Percentiles rank a stretch among this genome's conserved stretches.
Evolutionary conservation across 1,140 invertebrate species (phyloP).

Genomic region (Brachionus asplanchnoidis): DNA sequence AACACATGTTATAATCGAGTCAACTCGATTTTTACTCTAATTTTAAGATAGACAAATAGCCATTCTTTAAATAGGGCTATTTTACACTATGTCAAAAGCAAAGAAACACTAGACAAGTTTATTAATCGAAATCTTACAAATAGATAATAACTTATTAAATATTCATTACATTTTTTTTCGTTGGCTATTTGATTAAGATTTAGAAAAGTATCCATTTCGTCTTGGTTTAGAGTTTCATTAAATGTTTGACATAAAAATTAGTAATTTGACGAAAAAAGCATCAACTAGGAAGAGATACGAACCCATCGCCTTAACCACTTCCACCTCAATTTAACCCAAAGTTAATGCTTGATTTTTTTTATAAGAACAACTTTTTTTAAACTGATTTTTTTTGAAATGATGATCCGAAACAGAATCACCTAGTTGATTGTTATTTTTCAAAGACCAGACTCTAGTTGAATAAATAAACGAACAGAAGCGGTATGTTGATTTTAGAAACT

Average conservation of each 20-base stretch:
- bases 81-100: slow-evolving; percentile 20
- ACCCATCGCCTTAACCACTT: neutral
- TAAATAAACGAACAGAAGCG: neutral
- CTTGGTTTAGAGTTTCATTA: neutral
- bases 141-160: slow-evolving; percentile 32
- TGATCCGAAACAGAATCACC: neutral
- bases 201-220: slow-evolving; percentile 26
- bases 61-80: neutral
- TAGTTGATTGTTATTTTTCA: neutral
- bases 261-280: neutral
- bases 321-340: neutral
- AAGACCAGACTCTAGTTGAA: neutral
- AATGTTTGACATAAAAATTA: neutral
- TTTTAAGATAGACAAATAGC: neutral
- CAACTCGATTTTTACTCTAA: neutral
- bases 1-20: neutral
- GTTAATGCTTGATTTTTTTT: neutral
- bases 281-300: neutral
- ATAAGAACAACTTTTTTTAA: neutral
- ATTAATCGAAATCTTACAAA: neutral
- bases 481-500: slow-evolving; percentile 6
- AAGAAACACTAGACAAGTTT: slow-evolving; percentile 23
- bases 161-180: slow-evolving; percentile 29
- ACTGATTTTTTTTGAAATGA: neutral
- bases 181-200: slow-evolving; percentile 15